A percentile compares a stretch with the other conserved stretches of the same genome.
Evolutionary conservation across 2,113 vertebrate genomes (phyloP).

Genomic region (Camelus dromedarius): DNA sequence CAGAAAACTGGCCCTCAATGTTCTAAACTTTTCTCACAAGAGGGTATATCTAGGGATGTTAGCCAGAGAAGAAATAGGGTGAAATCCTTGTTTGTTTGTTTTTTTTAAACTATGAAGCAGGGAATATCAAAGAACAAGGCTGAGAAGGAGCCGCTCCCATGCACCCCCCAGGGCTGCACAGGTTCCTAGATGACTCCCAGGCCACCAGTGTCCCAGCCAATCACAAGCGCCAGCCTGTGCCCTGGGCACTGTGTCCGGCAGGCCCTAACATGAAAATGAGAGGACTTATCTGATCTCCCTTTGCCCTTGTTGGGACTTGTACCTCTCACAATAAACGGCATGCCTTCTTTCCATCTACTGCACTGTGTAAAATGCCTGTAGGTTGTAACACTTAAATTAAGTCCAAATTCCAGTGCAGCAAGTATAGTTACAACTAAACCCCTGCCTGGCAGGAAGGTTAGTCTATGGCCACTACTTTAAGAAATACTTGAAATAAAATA

Average conservation of each 20-base stretch:
- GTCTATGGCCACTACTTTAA: background rate
- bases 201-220: rapidly evolving
- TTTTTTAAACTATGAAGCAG: background rate
- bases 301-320: background rate
- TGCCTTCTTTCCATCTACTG: background rate
- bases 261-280: background rate
- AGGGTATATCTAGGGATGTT: background rate
- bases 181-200: background rate
- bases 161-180: background rate
- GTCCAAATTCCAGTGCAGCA: background rate
- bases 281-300: constrained; percentile 35
- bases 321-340: background rate
- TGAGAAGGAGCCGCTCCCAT: background rate
- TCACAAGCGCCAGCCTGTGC: background rate
- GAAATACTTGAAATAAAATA: background rate
- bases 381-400: background rate
- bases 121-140: background rate
- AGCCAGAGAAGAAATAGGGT: background rate
- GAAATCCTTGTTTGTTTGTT: background rate
- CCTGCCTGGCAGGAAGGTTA: background rate
- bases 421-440: background rate
- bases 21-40: background rate
- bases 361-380: background rate
- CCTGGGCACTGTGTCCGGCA: background rate
- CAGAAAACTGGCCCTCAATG: background rate